Conservation (phyloP, 2,113 vertebrate species). For the Cololabis saira region DNA sequence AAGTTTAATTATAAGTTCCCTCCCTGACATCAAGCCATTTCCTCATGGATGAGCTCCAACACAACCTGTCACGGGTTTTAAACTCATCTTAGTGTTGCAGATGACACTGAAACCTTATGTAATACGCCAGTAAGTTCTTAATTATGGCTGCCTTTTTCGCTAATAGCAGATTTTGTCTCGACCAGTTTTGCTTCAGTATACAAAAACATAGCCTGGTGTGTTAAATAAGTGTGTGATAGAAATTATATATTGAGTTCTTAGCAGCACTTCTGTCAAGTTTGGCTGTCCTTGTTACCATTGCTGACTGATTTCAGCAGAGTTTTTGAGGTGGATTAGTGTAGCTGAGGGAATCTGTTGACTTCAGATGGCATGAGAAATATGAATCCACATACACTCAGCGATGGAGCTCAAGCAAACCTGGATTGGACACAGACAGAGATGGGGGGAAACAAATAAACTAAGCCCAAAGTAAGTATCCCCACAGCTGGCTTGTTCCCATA, state of each 20-base stretch:
- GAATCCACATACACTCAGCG: constrained; percentile 65
- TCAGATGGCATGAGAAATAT: constrained; percentile 77
- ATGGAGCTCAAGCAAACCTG: constrained; percentile 62
- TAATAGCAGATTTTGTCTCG: background rate
- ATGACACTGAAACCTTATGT: background rate
- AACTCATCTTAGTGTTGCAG: too few relatives aligned
- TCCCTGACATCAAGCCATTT: background rate
- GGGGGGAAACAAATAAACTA: constrained; percentile 68
- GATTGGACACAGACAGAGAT: constrained; percentile 61
- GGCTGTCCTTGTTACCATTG: constrained; percentile 30
- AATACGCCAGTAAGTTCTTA: background rate
- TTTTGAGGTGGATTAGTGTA: constrained; percentile 67
- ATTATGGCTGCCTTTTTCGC: background rate
- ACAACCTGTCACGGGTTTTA: constrained; percentile 3
- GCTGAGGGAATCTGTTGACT: constrained; percentile 76
- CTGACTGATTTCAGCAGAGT: constrained; percentile 52
- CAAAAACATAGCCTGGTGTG: background rate
- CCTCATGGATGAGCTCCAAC: background rate
- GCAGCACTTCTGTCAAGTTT: constrained; percentile 35
- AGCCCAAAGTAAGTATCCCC: constrained; percentile 66
- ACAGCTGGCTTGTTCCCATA: constrained; percentile 66
- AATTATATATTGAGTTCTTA: constrained; percentile 36
- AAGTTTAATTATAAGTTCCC: background rate
- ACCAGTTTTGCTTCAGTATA: background rate
- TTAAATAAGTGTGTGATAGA: constrained; percentile 1